Base-by-base conservation (phyloP, 2,113 vertebrate genomes). In the Hemiscyllium ocellatum region DNA sequence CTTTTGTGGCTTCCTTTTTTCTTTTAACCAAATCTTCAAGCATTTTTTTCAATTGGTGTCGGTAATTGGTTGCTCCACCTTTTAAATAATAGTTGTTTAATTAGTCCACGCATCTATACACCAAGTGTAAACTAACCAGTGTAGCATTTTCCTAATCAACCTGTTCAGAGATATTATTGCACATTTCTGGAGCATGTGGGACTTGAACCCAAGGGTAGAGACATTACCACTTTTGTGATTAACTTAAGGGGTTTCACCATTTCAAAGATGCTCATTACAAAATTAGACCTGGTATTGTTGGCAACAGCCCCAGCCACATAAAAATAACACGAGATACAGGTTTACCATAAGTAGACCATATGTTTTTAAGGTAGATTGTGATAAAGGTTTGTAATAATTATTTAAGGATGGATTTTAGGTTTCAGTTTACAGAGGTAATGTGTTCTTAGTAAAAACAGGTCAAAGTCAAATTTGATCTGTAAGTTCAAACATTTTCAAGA, bases 41-140 rank as follows among this genome's bases (percentile, higher is more conserved):
- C 99, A 99, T 99, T 97, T 99, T 98, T 96, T 98, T 99, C 97
- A 99, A 95, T 96, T 99, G 99, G 96, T 98, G 98, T 96, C 99
- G 98, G 96, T 99, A 99, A 96, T 98, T 98, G 95, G 96, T 97
- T 95, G 97, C 97, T 95, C 98, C 98, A 72, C 96, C 98, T 97
- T 96, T 66, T 96, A 89, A 47, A 96, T 65, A 96, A 90, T 72
- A 96, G 95, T 95, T 2, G 5, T 80, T 83, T 93, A 4, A 47
- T 19, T 24, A 95, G 33, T 24, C 68, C 50, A 4, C 61, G 50
- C 1, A 13, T 90, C 50, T 15, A 29, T 61, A 50, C 61, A 20
- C 90, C 50, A 93, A 61, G 12, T 61, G 56, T 61, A 61, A 61
- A 61, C 8, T 12, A 61, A 61, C 56, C 56, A 61, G 56, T 50